phyloP scores from a whole-genome alignment of 2,888 invertebrate species.

The Acanthosepion lycidas region DNA sequence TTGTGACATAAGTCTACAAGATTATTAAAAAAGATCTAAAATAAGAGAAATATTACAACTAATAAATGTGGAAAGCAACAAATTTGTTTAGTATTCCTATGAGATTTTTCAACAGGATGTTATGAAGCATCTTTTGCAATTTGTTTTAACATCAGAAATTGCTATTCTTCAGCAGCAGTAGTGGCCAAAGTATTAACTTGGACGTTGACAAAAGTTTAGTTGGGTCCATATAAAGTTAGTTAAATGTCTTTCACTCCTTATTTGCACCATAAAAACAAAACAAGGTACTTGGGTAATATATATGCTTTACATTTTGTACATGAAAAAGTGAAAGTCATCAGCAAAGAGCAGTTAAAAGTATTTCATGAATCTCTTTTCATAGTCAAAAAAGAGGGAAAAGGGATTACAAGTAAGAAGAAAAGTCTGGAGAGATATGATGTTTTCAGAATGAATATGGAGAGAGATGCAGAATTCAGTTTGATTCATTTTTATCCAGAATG shows the following conservation, averaged over 20 bases:
- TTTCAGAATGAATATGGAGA: not conserved
- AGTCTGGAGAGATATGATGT: not conserved
- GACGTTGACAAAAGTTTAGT: not conserved
- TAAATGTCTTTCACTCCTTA: not conserved
- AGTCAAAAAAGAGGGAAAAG: not conserved
- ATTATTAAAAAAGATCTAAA: not conserved
- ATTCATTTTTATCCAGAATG: conserved; percentile 33
- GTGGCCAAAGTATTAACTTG: not conserved
- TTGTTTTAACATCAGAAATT: not conserved
- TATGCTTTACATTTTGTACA: not conserved
- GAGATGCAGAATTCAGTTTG: not conserved
- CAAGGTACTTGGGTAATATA: not conserved
- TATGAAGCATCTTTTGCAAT: not conserved
- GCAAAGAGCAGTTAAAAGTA: not conserved
- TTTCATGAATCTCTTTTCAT: not conserved
- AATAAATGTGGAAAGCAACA: no score
- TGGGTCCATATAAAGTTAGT: not conserved
- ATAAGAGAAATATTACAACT: no score
- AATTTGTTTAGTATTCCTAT: not conserved
- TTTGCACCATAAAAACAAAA: not conserved
- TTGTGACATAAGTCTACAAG: not conserved
- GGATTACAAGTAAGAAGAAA: not conserved
- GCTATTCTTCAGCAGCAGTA: not conserved
- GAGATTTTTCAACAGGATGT: not conserved
- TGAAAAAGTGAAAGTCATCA: not conserved